Percentiles rank a stretch among this genome's conserved stretches.
Conservation (phyloP, 2,797 vertebrate genomes). For the Streptopelia turtur region DNA sequence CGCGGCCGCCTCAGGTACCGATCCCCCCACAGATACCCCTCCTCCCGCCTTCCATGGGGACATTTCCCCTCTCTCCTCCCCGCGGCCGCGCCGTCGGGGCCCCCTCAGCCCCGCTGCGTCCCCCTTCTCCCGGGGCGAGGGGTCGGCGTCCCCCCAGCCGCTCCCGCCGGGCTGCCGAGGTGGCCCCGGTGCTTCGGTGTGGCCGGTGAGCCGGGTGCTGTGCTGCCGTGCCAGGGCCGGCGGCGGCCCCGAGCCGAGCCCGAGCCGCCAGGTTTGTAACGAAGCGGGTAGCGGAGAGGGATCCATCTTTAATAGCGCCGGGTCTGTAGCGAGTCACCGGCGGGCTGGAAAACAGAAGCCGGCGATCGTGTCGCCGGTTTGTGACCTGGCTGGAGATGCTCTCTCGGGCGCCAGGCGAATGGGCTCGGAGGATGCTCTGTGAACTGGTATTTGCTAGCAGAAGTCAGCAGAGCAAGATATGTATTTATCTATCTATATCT, state of each 20-base stretch:
- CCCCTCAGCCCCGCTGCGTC: not conserved
- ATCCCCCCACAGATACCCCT: fast-evolving
- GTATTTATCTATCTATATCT: fast-evolving
- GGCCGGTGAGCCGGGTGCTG: fast-evolving
- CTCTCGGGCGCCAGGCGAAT: not conserved
- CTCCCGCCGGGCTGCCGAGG: not conserved
- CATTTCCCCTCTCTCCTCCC: too few relatives aligned
- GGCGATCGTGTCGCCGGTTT: fast-evolving
- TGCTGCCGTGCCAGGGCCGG: not conserved
- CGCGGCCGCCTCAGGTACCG: not conserved
- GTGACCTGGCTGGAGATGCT: not conserved
- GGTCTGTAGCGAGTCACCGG: not conserved
- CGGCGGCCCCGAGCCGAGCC: not conserved
- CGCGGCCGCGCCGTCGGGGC: not conserved
- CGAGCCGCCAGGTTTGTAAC: fast-evolving
- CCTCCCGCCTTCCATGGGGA: not conserved
- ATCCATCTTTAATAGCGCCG: not conserved
- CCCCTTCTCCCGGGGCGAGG: too few relatives aligned
- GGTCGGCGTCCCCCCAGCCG: not conserved
- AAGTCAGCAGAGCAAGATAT: not conserved
- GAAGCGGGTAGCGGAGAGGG: not conserved
- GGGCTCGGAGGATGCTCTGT: not conserved
- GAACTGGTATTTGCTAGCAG: not conserved
- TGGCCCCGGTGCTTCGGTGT: not conserved
- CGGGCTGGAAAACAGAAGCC: fast-evolving